Evolutionary conservation across 2,113 vertebrate genomes (phyloP).

Genomic region (Gnathonemus echidnorhynchus): DNA sequence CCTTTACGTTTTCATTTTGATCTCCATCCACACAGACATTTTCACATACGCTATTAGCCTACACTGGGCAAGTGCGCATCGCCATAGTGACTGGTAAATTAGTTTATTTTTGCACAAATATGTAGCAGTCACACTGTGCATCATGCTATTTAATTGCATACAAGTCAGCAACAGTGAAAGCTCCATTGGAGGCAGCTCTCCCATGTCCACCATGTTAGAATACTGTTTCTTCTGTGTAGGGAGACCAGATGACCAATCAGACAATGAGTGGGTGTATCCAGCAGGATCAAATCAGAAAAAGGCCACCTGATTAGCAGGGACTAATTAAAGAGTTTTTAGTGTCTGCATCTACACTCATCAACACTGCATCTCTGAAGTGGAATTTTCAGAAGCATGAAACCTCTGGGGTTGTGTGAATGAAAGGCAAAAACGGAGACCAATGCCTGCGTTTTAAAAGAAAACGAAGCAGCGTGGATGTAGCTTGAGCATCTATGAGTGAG

Average conservation of each 20-base stretch:
- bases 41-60: background rate
- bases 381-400: background rate
- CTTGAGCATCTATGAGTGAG: background rate
- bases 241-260: background rate
- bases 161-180: background rate
- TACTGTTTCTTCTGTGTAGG: background rate
- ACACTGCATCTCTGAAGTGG: background rate
- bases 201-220: background rate
- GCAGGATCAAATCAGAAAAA: background rate
- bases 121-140: background rate
- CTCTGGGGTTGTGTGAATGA: background rate
- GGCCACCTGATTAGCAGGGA: background rate
- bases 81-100: background rate
- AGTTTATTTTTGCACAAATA: no score
- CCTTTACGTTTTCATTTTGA: background rate
- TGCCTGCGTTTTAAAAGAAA: background rate
- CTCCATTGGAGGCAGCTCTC: background rate
- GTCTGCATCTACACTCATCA: background rate
- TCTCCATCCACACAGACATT: background rate
- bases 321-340: background rate
- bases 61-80: background rate
- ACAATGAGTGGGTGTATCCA: background rate
- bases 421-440: background rate
- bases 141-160: background rate
- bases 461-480: background rate